Base-by-base conservation (phyloP, 2,888 invertebrate genomes). In the Caenorhabditis plicata region DNA sequence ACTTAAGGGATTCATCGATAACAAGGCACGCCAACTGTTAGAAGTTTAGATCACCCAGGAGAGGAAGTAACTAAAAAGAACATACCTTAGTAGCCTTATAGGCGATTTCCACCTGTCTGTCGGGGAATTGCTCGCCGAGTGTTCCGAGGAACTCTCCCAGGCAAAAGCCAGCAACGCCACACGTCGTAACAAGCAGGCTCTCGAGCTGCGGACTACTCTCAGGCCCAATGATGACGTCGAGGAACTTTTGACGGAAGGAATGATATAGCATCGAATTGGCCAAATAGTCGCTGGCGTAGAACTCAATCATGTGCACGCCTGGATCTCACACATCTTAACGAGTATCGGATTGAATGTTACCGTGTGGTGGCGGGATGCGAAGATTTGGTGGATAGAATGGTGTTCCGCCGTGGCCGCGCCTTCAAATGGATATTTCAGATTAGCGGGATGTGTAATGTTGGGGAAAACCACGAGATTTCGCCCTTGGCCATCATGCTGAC, bases 181-280 rank as follows among this genome's bases (percentile, higher is more conserved):
- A 79, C 11, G 70, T 73, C 2, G 79, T 79, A n/a, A 71, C 67
- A 11, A 79, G 53, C 0, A 79, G 62, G 41, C 75, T 74, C 53
- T 67, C 26, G 19, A 71, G 52, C 17, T 64, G 62, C 8, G 64
- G 61, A 36, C 64, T 68, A 46, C 71, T 71, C 33, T 71, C 71
- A 2, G 77, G 77, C 7, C 77, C 77, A 17, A 77, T 69, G 8
- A 67, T 68, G 7, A 79, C 68, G 43, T 79, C 79, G 56, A 79
- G 66, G 31, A 75, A 74, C 22, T 73, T 60, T 42, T 79, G 79
- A 26, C 62, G 60, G 41, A 66, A 79, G 2, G 79, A 77, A 46
- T 79, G 79, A 40, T 80, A 79, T 7, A 79, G 69, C 73, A 79
- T 73, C 7, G 79, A 78, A 45, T 79, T 79, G 41, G 77, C 79